Conservation (phyloP, 2,888 invertebrate genomes). For the Glyphotaelius pellucidus region DNA sequence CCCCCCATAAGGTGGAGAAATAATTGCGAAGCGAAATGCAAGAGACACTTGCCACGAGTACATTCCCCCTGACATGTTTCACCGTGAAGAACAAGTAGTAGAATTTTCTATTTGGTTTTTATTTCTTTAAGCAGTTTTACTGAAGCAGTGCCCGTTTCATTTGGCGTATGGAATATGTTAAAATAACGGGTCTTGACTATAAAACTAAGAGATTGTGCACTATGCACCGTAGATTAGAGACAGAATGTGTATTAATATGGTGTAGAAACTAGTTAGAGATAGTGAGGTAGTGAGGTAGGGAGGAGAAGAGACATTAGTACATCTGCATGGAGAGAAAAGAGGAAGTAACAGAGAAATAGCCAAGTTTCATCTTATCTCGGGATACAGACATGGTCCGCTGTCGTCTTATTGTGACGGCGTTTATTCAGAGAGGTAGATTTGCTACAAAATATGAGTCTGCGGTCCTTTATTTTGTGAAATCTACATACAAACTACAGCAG, state of each 20-base stretch:
- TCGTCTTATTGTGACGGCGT: background rate
- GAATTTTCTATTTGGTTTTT: background rate
- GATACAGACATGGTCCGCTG: background rate
- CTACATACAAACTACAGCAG: background rate
- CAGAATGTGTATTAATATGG: background rate
- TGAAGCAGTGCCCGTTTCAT: background rate
- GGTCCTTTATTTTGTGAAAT: background rate
- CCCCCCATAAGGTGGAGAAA: background rate
- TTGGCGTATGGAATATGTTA: background rate
- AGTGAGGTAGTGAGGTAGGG: background rate
- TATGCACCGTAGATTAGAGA: background rate
- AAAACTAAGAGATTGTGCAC: background rate
- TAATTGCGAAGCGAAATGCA: background rate
- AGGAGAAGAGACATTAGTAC: background rate
- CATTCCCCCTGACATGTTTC: background rate
- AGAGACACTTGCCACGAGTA: background rate
- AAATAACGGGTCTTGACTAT: background rate
- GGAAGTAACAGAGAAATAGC: background rate
- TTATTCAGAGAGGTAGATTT: background rate
- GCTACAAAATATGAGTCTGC: background rate
- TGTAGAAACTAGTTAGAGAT: background rate
- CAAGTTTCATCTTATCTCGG: background rate
- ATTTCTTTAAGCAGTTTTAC: background rate
- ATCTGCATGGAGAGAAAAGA: background rate
- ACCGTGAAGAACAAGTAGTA: background rate